Conservation (phyloP, 2,888 invertebrate genomes). For the Chesias legatella region DNA sequence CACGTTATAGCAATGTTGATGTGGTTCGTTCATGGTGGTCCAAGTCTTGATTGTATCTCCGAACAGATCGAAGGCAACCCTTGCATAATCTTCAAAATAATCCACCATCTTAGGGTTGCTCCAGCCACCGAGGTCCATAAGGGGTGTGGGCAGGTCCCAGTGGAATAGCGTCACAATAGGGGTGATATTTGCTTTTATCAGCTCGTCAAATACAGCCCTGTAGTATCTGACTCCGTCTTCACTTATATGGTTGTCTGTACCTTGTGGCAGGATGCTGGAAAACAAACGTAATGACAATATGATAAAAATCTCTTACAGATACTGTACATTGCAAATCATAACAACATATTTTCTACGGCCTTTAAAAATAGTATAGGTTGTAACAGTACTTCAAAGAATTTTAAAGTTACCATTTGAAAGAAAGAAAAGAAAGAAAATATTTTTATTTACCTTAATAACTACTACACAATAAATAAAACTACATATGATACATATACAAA, state of each 20-base stretch:
- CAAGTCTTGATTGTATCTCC: slow-evolving; percentile 84
- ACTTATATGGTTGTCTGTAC: slow-evolving; percentile 83
- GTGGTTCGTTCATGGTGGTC: slow-evolving; percentile 89
- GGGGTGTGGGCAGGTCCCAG: slow-evolving; percentile 77
- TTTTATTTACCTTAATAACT: no score
- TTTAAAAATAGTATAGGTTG: no score
- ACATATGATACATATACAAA: no score
- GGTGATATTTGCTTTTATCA: slow-evolving; percentile 82
- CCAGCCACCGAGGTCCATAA: slow-evolving; percentile 78
- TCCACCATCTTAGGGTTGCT: slow-evolving; percentile 72
- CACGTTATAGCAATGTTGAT: slow-evolving; percentile 71
- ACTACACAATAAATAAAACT: no score
- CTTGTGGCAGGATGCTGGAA: slow-evolving; percentile 84
- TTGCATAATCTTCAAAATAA: slow-evolving; percentile 78
- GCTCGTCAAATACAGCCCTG: slow-evolving; percentile 85
- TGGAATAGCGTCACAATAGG: slow-evolving; percentile 86
- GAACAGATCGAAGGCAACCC: slow-evolving; percentile 77
- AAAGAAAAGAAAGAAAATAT: no score
- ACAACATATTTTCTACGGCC: no score
- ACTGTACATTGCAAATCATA: no score
- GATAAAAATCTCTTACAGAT: no score
- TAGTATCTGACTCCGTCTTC: slow-evolving; percentile 87
- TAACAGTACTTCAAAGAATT: no score
- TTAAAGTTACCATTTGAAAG: no score
- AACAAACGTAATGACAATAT: no score